Base-by-base conservation (phyloP, 2,888 invertebrate species). In the Philhelius pedissequus region DNA sequence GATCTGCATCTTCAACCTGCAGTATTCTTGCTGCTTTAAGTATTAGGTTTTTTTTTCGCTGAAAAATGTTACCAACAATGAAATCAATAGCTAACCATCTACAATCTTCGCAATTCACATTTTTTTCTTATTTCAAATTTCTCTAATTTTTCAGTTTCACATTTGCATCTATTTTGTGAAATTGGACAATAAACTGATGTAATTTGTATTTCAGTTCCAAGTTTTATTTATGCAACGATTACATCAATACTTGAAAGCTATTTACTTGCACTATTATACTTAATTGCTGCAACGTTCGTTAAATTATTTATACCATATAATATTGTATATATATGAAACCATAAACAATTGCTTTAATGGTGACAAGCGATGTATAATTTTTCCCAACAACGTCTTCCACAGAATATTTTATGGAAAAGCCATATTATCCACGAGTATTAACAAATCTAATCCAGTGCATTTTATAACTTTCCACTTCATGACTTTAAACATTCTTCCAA, bases 371-470 rank as follows among this genome's bases (percentile, higher is more conserved):
- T 35, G 66, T 22, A n/a, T 27, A 30, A 40, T 73, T 66, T 56
- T 40, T 13, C 32, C 60, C 1, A 32, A 30, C 1, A 32, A 30
- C 11, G 11, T 54, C 54, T 15, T 30, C 2, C 4, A 18, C 15
- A 30, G 18, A n/a, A 30, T 5, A 25, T n/a, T 54, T 30, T 18
- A 15, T 54, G 32, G 32, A 32, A 54, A 54, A 54, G 32, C 54
- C 54, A 32, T 52, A 27, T 30, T n/a, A n/a, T 3, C 22, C 68
- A 13, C 6, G 0, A 3, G 13, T 48, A 6, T n/a, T n/a, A 20
- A 20, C 20, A 48, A 52, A 81, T 81, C 66, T 52, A 75, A 80
- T 70, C 58, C 58, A 73, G 77, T 77, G 40, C 82, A 82, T 43
- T 70, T 81, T 48, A 71, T 60, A 76, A 18, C 66, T 38, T 52